Evolutionary conservation across 1,140 invertebrate genomes (phyloP), one percentile per base, ranked within the genome.

Genomic region (Bombus sibiricus): DNA sequence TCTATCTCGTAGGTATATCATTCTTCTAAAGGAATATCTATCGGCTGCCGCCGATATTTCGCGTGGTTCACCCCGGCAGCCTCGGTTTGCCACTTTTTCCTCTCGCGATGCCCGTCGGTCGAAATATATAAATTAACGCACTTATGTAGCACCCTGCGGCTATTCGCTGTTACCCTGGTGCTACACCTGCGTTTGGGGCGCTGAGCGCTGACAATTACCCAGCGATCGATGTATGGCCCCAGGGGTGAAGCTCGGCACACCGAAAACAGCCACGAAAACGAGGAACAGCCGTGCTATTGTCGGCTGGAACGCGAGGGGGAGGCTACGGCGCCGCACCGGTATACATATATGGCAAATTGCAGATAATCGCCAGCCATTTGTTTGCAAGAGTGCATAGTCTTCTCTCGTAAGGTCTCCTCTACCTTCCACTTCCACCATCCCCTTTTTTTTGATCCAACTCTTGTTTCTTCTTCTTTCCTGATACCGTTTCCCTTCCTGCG

Each of bases 141-240:
- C 90, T 94, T 93, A 94, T 88, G 92, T 89, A 90, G 90, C 89
- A 91, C 90, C 92, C 92, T 89, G 83, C 71, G 89, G 92, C 89
- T 77, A 77, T 88, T 43, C 47, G 81, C 85, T 87, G 86, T 92
- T 92, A 88, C 89, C 79, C 91, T 89, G 59, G 47, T 34, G 91
- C 90, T 93, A 93, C 93, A 93, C 93, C 93, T 93, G 93, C 93
- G 83, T 90, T 89, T 87, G 82, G 90, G 92, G 91, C 92, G 94
- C 93, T 93, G 93, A 93, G 91, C 93, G 93, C 94, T 94, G 94
- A 94, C 94, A 94, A 95, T 94, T 95, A 95, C 92, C 91, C 81
- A 85, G 91, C 93, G 94, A 95, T 94, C 94, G 94, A 95, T 94
- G 94, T 89, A 93, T 93, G 86, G 93, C 93, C 94, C 85, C 80